A percentile compares a stretch with the other conserved stretches of the same genome.
Evolutionary conservation across 2,113 vertebrate genomes (phyloP).

Genomic region (Dinomys branickii): DNA sequence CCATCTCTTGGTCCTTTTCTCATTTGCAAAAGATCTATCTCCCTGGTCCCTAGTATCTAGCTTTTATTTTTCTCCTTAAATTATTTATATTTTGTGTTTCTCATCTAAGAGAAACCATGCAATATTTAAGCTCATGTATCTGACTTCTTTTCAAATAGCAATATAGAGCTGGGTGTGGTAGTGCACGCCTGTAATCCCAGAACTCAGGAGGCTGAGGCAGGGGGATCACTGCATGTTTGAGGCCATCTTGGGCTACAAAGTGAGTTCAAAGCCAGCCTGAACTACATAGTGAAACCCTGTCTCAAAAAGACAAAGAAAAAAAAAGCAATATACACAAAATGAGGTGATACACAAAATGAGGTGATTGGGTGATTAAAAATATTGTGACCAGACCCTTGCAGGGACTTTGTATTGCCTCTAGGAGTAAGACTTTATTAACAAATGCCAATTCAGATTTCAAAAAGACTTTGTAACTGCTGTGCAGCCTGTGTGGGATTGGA

Average conservation of each 20-base stretch:
- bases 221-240: too few relatives aligned
- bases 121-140: not conserved
- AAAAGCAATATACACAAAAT: not conserved
- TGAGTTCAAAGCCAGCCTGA: too few relatives aligned
- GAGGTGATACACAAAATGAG: not conserved
- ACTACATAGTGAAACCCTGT: too few relatives aligned
- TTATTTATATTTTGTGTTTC: not conserved
- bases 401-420: not conserved
- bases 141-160: slow-evolving; percentile 1
- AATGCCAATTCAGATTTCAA: not conserved
- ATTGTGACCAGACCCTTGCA: not conserved
- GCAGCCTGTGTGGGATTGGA: not conserved
- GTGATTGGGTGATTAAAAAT: not conserved
- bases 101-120: not conserved
- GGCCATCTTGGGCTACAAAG: too few relatives aligned
- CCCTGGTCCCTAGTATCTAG: not conserved
- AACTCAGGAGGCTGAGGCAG: too few relatives aligned
- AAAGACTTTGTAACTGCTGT: not conserved
- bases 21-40: not conserved
- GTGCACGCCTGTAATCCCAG: too few relatives aligned
- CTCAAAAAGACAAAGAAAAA: too few relatives aligned
- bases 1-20: not conserved
- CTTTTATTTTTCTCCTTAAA: not conserved
- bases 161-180: not conserved
- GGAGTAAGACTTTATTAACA: not conserved